Evolutionary conservation across 2,797 vertebrate genomes (phyloP).

Genomic region (Pagetopsis macropterus): DNA sequence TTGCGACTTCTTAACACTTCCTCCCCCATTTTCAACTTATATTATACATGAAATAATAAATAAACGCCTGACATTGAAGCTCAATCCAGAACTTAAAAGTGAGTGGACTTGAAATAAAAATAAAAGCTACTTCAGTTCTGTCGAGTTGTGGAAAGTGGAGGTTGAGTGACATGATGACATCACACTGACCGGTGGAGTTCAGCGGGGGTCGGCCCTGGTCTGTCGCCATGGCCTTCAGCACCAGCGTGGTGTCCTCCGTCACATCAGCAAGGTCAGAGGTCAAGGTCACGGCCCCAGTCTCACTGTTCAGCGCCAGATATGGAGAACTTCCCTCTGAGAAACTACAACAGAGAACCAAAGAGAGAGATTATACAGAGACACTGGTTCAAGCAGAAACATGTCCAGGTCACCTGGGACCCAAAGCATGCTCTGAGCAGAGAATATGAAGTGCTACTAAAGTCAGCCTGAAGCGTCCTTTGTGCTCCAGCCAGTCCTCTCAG

Average conservation of each 20-base stretch:
- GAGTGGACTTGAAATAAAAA: background rate
- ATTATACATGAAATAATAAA: too few species aligned
- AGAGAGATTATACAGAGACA: too few species aligned
- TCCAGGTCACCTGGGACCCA: too few species aligned
- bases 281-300: constrained; percentile 80
- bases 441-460: too few species aligned
- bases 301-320: constrained; percentile 68
- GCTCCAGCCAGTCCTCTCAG: too few species aligned
- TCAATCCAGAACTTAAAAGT: background rate
- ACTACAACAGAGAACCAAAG: constrained; percentile 55
- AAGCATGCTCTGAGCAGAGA: too few species aligned
- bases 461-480: too few species aligned
- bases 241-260: constrained; percentile 69
- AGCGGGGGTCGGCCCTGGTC: constrained; percentile 81
- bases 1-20: too few species aligned
- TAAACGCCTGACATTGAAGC: too few species aligned
- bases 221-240: constrained; percentile 72
- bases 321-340: constrained; percentile 68
- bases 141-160: background rate
- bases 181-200: constrained; percentile 75
- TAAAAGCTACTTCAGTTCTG: background rate
- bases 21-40: too few species aligned
- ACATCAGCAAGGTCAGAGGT: constrained; percentile 68
- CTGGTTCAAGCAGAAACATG: background rate
- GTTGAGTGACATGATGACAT: background rate